Conservation (phyloP, 2,888 invertebrate species). For the Sarcophaga variegata region DNA sequence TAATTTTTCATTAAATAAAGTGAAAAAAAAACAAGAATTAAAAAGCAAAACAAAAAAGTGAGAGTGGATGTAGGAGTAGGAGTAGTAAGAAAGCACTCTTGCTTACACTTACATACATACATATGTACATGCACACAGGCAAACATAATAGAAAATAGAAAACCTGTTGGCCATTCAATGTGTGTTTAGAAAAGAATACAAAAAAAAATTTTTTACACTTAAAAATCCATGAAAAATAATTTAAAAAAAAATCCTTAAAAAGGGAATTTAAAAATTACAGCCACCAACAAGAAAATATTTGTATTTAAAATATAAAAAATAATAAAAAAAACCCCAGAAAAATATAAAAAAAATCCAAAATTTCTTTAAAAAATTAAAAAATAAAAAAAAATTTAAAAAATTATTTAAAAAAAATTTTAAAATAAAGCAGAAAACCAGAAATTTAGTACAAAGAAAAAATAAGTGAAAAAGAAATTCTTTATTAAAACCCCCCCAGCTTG, state of each 20-base stretch:
- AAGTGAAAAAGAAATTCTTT: conserved; percentile 13
- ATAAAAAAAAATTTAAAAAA: not conserved
- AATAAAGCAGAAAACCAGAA: not conserved
- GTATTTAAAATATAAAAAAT: conserved; percentile 25
- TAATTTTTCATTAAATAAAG: conserved; percentile 17
- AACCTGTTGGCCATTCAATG: conserved; percentile 62
- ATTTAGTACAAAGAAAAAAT: not conserved
- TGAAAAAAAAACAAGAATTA: not conserved
- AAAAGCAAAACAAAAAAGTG: conserved; percentile 18
- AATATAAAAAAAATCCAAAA: not conserved
- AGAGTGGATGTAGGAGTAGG: not conserved
- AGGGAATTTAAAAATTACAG: not conserved
- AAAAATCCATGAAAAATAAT: conserved; percentile 14
- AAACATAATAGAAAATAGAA: conserved; percentile 9
- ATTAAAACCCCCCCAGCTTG: conserved; percentile 31
- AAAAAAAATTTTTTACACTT: not conserved
- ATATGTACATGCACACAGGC: not conserved
- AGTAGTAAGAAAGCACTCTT: no score
- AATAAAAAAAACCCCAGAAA: not conserved
- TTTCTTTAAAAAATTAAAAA: not conserved
- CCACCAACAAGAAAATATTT: no score
- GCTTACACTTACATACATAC: not conserved
- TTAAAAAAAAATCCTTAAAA: conserved; percentile 20
- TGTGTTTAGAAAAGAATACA: conserved; percentile 25
- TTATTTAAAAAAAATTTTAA: not conserved